Evolutionary conservation across 2,113 vertebrate genomes (phyloP), one percentile per base, ranked within the genome.

Genomic region (Panthera uncia): DNA sequence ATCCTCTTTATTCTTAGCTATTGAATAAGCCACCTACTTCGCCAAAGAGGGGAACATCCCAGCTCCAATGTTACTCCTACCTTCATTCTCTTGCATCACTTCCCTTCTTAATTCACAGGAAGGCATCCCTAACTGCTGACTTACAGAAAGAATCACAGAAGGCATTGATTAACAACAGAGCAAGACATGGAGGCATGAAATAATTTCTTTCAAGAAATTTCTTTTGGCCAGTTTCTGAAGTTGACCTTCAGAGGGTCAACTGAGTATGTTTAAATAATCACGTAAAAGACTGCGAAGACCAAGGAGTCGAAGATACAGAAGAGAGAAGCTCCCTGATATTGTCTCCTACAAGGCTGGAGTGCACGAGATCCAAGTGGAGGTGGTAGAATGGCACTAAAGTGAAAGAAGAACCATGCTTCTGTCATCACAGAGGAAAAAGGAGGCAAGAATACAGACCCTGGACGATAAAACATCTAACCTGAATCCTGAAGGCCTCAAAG

Each of bases 291-390:
- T 81, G 25, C 8, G 61, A 74, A 79, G 50, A 84, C 4, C 4
- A 83, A 57, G 19, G 76, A 21, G 10, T 33, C 45, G 55, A 90
- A 45, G 76, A 52, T 11, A 52, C 4, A 27, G 38, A 61, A 55
- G 31, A 86, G 7, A 25, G 71, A 81, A 13, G 3, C 2, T 9
- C 21, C 23, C 8, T 27, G 61, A 27, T 19, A 5, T n/a, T 13
- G 36, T 81, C 63, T 52, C 33, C 21, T 7, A 41, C 29, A 41
- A 80, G 31, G 21, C 38, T 65, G 15, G 25, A 14, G 45, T 18
- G 4, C 5, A 61, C 1, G 15, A 5, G 3, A n/a, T 29, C 1
- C 0, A 63, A 61, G 8, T 4, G 4, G 3, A 50, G 21, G 45
- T 7, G 29, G 29, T 3, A 3, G 25, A 12, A 21, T 16, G 25